Evolutionary conservation across 2,797 vertebrate genomes (phyloP), one percentile per base, ranked within the genome.

Genomic region (Chaetophractus vellerosus): DNA sequence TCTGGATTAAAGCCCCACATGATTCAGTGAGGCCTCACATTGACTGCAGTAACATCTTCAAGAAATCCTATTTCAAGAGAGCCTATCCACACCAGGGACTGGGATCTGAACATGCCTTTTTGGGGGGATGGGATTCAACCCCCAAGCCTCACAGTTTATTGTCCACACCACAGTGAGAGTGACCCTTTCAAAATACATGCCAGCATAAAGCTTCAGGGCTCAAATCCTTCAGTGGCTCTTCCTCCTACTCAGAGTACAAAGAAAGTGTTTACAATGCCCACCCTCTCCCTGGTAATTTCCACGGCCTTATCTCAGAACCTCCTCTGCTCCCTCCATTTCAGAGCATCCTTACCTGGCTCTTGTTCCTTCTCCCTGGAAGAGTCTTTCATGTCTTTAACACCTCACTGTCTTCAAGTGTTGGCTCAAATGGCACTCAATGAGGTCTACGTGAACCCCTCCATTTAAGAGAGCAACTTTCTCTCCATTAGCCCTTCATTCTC

Each of bases 261-360:
- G 19, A 0, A n/a, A 26, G 28, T 2, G 5, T 50, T 5, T 15
- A 12, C 14, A 21, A 8, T 1, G 0, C 8, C 74, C 33, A 9
- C 9, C 18, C 9, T 26, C 63, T 18, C 50, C 4, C 59, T 15
- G 4, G 16, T 4, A 6, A 5, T 55, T n/a, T 36, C 52, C 18
- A 26, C 19, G 52, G 7, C 41, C 26, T 9, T 6, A 10, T 12
- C 16, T 23, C 18, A 55, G 15, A 55, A 55, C 52, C 21, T 33
- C 55, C 15, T 18, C 14, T 3, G 11, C 16, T 33, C 21, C 41
- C 9, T 38, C 31, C 28, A 14, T 31, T 48, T 81, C 88, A 50
- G 50, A 12, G 6, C 7, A 8, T 52, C 33, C 8, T 41, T 2
- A 2, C 8, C 4, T 19, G 1, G 3, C 28, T 0, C 64, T 45